Evolutionary conservation across 2,797 vertebrate genomes (phyloP), one percentile per base, ranked within the genome.

Genomic region (Austrolebias charrua): DNA sequence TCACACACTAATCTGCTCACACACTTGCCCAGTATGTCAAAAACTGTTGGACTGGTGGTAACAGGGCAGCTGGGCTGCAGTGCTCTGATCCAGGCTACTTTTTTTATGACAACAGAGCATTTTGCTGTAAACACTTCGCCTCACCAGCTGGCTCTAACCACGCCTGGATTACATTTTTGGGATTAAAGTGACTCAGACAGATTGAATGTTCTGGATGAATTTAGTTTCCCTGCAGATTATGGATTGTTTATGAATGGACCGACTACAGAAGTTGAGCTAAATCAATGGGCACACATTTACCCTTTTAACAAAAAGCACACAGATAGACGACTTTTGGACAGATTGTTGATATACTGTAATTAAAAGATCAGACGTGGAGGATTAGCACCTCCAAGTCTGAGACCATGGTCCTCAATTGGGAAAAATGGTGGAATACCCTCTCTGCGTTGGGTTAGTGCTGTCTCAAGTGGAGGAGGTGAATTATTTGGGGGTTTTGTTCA

Each of bases 1-100:
- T 73, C 40, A 49, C 35, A 45, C 33, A 55, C 50, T 70, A 60
- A 78, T 75, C 69, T 60, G 58, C 66, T 61, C 75, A 63, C 75
- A 80, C 59, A 69, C 60, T 64, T 44, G 56, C 64, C 64, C 68
- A 60, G 51, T 28, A 24, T 66, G 59, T 69, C 45, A 66, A 59
- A 57, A 69, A 45, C 51, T 63, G 66, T 69, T 55, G 65, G 24
- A 54, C 58, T 58, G 66, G 59, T 66, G 64, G 51, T 77, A 73
- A 64, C 60, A 33, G 71, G 76, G 66, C 54, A 55, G 14, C 66
- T 62, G 62, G 47, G 54, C 57, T 55, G 70, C 61, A n/a, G 58
- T 38, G 19, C 52, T 78, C 46, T 55, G 59, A 62, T 78, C 60
- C 42, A 45, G 73, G 64, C 28, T 52, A 38, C 38, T 56, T 59